phyloP scores from a whole-genome alignment of 2,888 invertebrate species.

The Dyspetes luteomarginatus region DNA sequence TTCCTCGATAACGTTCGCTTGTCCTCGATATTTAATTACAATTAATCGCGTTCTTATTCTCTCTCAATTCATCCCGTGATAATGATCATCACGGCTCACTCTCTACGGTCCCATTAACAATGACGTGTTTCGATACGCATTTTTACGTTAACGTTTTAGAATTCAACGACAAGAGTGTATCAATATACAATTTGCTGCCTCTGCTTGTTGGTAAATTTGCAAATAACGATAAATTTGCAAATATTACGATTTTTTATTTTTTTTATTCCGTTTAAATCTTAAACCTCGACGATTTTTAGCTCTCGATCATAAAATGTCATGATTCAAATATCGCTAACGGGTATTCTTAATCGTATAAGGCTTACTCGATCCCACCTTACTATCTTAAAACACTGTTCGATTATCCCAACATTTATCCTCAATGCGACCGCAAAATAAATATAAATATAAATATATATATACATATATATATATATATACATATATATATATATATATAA shows the following conservation, averaged over 20 bases:
- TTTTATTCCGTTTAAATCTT: neutral
- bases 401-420: conserved; percentile 28
- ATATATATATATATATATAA: conserved; percentile 25
- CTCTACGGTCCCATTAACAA: conserved; percentile 18
- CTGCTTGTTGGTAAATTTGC: conserved; percentile 2
- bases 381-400: conserved; percentile 38
- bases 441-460: conserved; percentile 74
- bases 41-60: conserved; percentile 72
- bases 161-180: conserved; percentile 24
- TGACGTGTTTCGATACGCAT: conserved; percentile 2
- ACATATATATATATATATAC: conserved; percentile 25
- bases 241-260: conserved; percentile 16
- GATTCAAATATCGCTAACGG: conserved; percentile 34
- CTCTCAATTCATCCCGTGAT: conserved; percentile 47
- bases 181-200: conserved; percentile 2
- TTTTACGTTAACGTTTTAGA: conserved; percentile 63
- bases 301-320: conserved; percentile 37
- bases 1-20: conserved; percentile 41
- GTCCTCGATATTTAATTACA: conserved; percentile 51
- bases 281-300: neutral
- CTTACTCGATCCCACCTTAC: conserved; percentile 49
- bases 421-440: conserved; percentile 69
- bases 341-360: conserved; percentile 52
- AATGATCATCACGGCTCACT: conserved; percentile 38
- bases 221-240: neutral